Evolutionary conservation across 2,888 invertebrate genomes (phyloP), one percentile per base, ranked within the genome.

Genomic region (Platypus cylindrus): DNA sequence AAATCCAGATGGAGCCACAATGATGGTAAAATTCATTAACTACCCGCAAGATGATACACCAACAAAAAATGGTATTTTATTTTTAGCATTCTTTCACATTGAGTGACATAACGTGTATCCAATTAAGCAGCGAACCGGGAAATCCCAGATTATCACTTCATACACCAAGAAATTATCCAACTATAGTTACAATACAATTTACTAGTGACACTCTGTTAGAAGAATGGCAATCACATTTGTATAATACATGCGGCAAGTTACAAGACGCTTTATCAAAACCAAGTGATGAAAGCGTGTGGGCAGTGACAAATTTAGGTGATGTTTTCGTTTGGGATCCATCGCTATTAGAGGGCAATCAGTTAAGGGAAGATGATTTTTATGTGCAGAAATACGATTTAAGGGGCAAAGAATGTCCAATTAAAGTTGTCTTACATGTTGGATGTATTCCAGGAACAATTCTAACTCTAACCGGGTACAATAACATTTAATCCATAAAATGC

Each of bases 181-280:
- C 60, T 36, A 71, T 78, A 5, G 68, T 86, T 25, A 75, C 76
- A 56, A 63, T 90, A 38, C 80, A 84, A 53, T 89, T 87, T 56
- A 67, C 72, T 33, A 78, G 82, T 46, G 89, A 90, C 62, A 74
- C 78, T 42, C 83, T 86, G 60, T 73, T 86, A 63, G 87, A 89
- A 61, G 89, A 90, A 55, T 90, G 90, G 90, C 71, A 87, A 36
- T 75, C 78, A 40, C 77, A 85, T 55, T 69, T 87, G 48, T 76
- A 80, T 9, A 78, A 77, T 44, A 68, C 68, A 59, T 62, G 55
- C 40, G 51, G 49, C 36, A 50, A 55, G 47, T 45, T 60, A 12
- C 54, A 56, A 24, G 45, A 54, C 22, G 48, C 51, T 27, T 13
- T 22, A 56, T 79, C 78, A 3, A 71, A 71, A 49, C 83, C 87